Evolutionary conservation across 2,888 invertebrate genomes (phyloP), one percentile per base, ranked within the genome.

Genomic region (Nineta flava): DNA sequence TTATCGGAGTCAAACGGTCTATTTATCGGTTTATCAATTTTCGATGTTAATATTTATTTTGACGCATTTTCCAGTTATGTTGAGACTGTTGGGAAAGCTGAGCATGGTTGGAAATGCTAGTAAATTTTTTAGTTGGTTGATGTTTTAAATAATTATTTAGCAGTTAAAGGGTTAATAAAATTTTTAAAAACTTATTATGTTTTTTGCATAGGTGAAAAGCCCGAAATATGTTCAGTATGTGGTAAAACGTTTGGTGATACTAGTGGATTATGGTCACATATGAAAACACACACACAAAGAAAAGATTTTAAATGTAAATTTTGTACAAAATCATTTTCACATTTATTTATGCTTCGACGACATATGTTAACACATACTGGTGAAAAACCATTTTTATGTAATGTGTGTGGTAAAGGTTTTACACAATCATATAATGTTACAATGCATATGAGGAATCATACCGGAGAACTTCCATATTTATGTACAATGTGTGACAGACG

Each of bases 321-420:
- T 31, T 64, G 64, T 47, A 53, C 56, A 6, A 62, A 60, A 49
- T 56, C 54, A 41, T 64, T 64, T 53, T 55, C 62, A 3, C 61
- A 62, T 53, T 62, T 62, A 3, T 62, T 61, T 51, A 63, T 62
- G 7, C 53, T 62, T 32, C 52, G 60, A 42, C 60, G 60, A 46
- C 63, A 63, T 47, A 57, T 59, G 56, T 60, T 61, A 50, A 58
- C 59, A 2, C 63, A 63, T 43, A 61, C 61, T 10, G 62, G 62
- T 4, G 63, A 63, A 50, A 59, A 57, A 46, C 61, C 60, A 19
- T 59, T 61, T 50, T 45, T 54, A 2, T 63, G 63, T 46, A 53
- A 58, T 15, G 56, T 62, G 46, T 63, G 63, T 47, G 53, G 59
- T 42, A 63, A 63, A 51, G 56, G 56, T 2, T 63, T 62, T 51